phyloP scores from a whole-genome alignment of 2,797 vertebrate species.

The Sebastes vulpes region DNA sequence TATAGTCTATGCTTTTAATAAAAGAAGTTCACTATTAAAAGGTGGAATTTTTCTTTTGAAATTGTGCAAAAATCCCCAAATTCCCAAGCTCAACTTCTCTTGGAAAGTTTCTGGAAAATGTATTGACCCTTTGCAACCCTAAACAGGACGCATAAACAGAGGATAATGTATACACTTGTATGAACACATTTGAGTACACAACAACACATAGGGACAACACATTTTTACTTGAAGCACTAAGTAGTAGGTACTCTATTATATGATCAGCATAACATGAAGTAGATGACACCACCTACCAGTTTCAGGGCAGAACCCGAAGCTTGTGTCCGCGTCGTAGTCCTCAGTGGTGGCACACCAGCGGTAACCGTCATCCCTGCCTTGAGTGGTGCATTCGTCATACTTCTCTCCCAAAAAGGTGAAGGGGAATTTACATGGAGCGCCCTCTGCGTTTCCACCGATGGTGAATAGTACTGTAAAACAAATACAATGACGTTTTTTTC shows the following conservation, averaged over 20 bases:
- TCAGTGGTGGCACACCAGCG: conserved; percentile 98
- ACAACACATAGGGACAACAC: not conserved
- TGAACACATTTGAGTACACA: not conserved
- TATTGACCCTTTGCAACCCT: not conserved
- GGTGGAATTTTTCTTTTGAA: not conserved
- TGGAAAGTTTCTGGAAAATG: not conserved
- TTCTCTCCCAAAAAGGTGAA: conserved; percentile 93
- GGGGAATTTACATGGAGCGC: conserved; percentile 95
- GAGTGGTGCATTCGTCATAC: conserved; percentile 93
- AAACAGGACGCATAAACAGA: not conserved
- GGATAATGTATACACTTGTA: not conserved
- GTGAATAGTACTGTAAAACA: conserved; percentile 92
- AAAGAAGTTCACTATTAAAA: not conserved
- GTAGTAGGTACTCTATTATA: not conserved
- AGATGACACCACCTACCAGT: conserved; percentile 85
- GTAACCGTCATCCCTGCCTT: conserved; percentile 95
- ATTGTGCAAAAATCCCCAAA: not conserved
- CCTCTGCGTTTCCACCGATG: conserved; percentile 93
- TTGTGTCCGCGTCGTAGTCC: conserved; percentile 93
- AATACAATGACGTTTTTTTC: not conserved
- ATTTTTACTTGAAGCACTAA: not conserved
- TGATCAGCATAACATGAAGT: not conserved
- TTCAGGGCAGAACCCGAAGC: conserved; percentile 96
- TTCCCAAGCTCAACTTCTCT: not conserved
- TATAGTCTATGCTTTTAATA: too few species aligned